These are phyloP conservation scores for Tamandua tetradactyla DNA, from an alignment of 2,797 vertebrate genomes.

Conservation along the genomic window DNA sequence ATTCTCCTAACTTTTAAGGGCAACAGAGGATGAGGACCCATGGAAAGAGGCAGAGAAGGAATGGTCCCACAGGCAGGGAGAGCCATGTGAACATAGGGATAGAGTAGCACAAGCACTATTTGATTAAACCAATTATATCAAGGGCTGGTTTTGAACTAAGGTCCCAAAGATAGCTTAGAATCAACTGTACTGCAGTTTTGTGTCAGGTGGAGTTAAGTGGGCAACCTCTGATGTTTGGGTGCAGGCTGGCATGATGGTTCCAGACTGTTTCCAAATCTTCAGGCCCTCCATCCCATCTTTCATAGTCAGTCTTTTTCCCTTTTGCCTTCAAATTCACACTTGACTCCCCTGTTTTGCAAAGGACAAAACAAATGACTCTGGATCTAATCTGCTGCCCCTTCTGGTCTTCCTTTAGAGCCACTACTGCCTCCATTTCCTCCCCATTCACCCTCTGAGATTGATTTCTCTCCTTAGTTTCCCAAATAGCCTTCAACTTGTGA, in stretches of 20 bases:
- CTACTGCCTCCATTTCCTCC: neutral
- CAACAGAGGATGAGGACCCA: neutral
- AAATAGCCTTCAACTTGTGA: slow-evolving; percentile 1
- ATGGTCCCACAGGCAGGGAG: neutral
- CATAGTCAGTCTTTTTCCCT: neutral
- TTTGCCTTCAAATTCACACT: neutral
- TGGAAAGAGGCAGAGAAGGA: neutral
- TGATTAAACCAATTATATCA: neutral
- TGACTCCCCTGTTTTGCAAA: neutral
- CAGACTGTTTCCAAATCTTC: neutral
- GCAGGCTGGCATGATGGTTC: neutral
- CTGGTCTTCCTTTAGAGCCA: neutral
- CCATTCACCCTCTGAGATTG: neutral
- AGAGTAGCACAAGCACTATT: neutral
- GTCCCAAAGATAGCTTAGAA: neutral
- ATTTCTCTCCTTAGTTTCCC: neutral
- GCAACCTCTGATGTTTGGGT: neutral
- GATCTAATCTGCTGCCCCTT: neutral
- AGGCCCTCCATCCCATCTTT: neutral
- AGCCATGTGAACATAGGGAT: neutral
- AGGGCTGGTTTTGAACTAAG: neutral
- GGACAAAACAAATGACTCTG: neutral
- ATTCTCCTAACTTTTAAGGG: neutral
- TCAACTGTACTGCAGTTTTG: neutral
- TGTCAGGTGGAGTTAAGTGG: neutral